Evolutionary conservation across 2,113 vertebrate genomes (phyloP), one percentile per base, ranked within the genome.

Genomic region (Amia ocellicauda): DNA sequence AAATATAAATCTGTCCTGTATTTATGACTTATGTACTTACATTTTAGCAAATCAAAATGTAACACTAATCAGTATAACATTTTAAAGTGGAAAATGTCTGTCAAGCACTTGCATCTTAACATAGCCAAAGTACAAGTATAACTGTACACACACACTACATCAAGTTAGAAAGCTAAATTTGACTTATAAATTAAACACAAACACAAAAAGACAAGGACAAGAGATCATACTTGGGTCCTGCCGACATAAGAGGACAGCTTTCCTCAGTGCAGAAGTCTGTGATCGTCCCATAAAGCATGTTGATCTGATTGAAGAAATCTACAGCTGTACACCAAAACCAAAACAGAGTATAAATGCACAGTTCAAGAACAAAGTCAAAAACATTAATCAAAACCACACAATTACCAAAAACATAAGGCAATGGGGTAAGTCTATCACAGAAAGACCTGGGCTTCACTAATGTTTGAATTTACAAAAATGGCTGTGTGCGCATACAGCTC

Each of bases 281-380:
- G 53, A 93, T 93, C 66, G 92, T 93, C 55, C 92, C 92, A 22
- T 93, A 93, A 23, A 93, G 88, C 92, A 93, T 93, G 42, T 93
- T 93, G 80, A 93, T 93, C 85, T 93, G 92, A 78, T 93, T 93
- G 86, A 93, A 93, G 81, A 93, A 93, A 78, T 93, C 91, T 0
- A 93, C 92, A 74, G 92, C 92, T 93, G 70, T 3, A 78, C 82
- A 76, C n/a, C 2, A 68, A 16, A 41, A 27, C 53, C 16, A 5
- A 14, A 26, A 28, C 14, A 7, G 9, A 17, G 60, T 31, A 8
- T 42, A 23, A 47, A 42, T 8, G 2, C 3, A 11, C 10, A 4
- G 53, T 24, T 56, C 27, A 29, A 20, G 22, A 16, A 5, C 20
- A 36, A 36, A 36, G 31, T 11, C 11, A 11, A n/a, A n/a, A n/a